Conservation (phyloP, 2,797 vertebrate species). For the Denticeps clupeoides region DNA sequence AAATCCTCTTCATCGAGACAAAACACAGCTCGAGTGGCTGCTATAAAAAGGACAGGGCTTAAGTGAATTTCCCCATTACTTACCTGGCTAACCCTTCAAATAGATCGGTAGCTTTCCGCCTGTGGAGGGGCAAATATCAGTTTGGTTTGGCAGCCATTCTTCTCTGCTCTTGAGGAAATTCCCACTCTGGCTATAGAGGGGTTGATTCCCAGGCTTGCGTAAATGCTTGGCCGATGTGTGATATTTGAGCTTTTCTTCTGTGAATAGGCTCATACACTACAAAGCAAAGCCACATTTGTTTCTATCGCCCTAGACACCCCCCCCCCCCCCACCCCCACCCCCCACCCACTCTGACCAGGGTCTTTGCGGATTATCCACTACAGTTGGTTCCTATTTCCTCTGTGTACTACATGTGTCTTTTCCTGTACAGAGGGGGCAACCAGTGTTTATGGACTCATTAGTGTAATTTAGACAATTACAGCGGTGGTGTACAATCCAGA, state of each 20-base stretch:
- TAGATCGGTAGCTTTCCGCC: not conserved
- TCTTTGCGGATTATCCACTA: slow-evolving; percentile 16
- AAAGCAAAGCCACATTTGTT: not conserved
- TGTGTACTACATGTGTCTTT: slow-evolving; percentile 34
- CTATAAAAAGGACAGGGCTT: too few species aligned
- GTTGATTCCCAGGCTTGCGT: not conserved
- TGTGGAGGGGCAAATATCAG: not conserved
- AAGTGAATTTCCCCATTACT: too few species aligned
- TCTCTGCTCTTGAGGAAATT: not conserved
- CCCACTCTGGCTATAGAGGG: not conserved
- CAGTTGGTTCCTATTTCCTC: slow-evolving; percentile 53
- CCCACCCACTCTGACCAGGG: not conserved
- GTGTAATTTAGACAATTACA: slow-evolving; percentile 22
- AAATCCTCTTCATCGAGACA: too few species aligned
- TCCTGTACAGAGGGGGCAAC: slow-evolving; percentile 25
- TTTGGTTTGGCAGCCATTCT: not conserved
- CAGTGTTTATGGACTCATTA: slow-evolving; percentile 39
- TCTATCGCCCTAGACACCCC: not conserved
- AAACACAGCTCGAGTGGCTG: too few species aligned
- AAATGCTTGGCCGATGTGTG: slow-evolving; percentile 24
- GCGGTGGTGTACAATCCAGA: too few species aligned
- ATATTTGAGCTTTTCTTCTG: slow-evolving; percentile 32
- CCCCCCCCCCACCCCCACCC: not conserved
- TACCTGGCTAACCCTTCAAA: too few species aligned
- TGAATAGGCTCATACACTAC: slow-evolving; percentile 31